Evolutionary conservation across 2,888 invertebrate genomes (phyloP), one percentile per base, ranked within the genome.

Genomic region (Chloroclysta siterata): DNA sequence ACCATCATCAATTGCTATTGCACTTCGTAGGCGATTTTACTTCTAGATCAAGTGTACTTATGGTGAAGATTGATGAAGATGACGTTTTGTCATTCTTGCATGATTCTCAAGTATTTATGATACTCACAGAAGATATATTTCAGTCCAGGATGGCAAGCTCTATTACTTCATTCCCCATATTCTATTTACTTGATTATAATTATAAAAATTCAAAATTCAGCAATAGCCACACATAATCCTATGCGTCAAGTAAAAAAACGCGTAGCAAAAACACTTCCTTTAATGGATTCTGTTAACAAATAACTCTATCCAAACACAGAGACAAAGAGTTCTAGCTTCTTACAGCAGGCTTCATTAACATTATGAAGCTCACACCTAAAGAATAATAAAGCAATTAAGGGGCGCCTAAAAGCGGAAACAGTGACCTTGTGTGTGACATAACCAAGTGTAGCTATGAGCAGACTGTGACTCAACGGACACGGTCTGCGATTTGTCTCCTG

Each of bases 401-500:
- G 71, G 70, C 68, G 69, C 66, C 63, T 60, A 61, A 60, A 69
- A 66, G 56, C 73, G 73, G 69, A 73, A 71, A 65, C 64, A 29
- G 61, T 62, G 71, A 61, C 73, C 73, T 72, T 70, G 72, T 52
- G 47, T 60, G 61, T 70, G 65, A 73, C 72, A 72, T 72, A 70
- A 72, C 65, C 60, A 36, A 48, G 46, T 53, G 51, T 41, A 50
- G 42, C 55, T 55, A 52, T 59, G 60, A 48, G 48, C 42, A 60
- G 60, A 57, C 65, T 52, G 47, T 66, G 70, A 66, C 58, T 66
- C 68, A 65, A 55, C 62, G 73, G 78, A 77, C 74, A 70, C 65
- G 60, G 77, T 74, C 78, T 76, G 71, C 70, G 69, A 69, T 75
- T 70, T 74, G 76, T 78, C 75, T 77, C 57, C 63, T 60, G 56